Conservation (phyloP, 2,113 vertebrate genomes). For the Platysternon megacephalum region DNA sequence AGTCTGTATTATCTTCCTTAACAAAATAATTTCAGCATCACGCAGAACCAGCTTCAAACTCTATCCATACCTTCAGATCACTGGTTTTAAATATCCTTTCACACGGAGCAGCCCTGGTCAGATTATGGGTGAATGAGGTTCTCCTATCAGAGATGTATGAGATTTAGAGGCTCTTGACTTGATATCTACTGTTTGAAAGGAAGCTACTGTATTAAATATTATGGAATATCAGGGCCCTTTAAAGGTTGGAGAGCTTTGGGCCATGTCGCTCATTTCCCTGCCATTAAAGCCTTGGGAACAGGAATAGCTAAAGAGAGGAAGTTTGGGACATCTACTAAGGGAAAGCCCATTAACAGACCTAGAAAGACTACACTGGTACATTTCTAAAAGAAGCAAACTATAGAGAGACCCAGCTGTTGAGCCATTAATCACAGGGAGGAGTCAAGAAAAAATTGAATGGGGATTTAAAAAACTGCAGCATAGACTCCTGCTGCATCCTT, state of each 20-base stretch:
- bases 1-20: not conserved
- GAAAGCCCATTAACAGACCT: conserved; percentile 5
- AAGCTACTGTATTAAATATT: not conserved
- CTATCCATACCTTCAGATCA: not conserved
- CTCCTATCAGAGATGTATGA: not conserved
- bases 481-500: conserved; percentile 17
- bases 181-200: not conserved
- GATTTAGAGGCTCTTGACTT: not conserved
- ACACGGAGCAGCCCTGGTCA: not conserved
- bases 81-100: not conserved
- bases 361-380: not conserved
- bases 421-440: conserved; percentile 62
- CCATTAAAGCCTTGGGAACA: not conserved
- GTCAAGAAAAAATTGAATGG: conserved; percentile 27
- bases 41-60: not conserved
- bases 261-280: not conserved
- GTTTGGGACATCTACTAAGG: not conserved
- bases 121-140: not conserved
- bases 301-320: not conserved
- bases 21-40: not conserved
- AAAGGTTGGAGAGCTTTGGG: not conserved
- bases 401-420: not conserved
- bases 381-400: not conserved
- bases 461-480: not conserved
- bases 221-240: not conserved